Evolutionary conservation across 30 jellyfish, hydroid and myxozoan genomes (phyloP).

Genomic region (Aurelia coerulea): DNA sequence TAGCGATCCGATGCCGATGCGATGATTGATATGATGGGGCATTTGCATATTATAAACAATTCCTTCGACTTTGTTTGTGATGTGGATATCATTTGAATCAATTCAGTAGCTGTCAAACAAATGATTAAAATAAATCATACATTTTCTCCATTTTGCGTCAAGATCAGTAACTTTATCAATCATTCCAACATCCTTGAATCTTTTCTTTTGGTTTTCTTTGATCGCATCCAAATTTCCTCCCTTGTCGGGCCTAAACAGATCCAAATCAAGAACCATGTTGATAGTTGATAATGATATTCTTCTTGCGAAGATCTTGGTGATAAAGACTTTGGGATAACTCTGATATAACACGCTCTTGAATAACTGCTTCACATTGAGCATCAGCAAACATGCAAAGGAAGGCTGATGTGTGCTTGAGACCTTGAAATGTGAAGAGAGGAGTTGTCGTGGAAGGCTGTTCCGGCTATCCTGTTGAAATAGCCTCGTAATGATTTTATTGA

Average conservation of each 20-base stretch:
- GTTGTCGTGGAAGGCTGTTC: not conserved
- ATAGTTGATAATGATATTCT: constrained; percentile 18
- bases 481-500: constrained; percentile 7
- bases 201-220: constrained; percentile 83
- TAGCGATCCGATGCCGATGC: too few species aligned
- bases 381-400: constrained; percentile 14
- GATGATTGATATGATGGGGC: too few species aligned
- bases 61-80: too few species aligned
- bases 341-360: not conserved
- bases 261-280: constrained; percentile 92
- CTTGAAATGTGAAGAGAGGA: not conserved
- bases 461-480: constrained; percentile 33
- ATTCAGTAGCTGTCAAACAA: too few species aligned
- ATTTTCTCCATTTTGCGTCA: constrained; percentile 91
- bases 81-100: too few species aligned
- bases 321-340: not conserved
- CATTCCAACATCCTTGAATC: constrained; percentile 87
- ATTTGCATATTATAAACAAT: too few species aligned
- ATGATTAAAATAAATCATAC: constrained; percentile 31
- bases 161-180: constrained; percentile 85
- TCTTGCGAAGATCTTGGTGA: not conserved
- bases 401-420: not conserved
- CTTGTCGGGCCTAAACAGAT: constrained; percentile 86
- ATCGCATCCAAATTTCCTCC: constrained; percentile 93
- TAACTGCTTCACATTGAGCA: constrained; percentile 21